A percentile compares a stretch with the other conserved stretches of the same genome.
Evolutionary conservation across 1,140 invertebrate species (phyloP).

Genomic region (Drosophila willistoni): DNA sequence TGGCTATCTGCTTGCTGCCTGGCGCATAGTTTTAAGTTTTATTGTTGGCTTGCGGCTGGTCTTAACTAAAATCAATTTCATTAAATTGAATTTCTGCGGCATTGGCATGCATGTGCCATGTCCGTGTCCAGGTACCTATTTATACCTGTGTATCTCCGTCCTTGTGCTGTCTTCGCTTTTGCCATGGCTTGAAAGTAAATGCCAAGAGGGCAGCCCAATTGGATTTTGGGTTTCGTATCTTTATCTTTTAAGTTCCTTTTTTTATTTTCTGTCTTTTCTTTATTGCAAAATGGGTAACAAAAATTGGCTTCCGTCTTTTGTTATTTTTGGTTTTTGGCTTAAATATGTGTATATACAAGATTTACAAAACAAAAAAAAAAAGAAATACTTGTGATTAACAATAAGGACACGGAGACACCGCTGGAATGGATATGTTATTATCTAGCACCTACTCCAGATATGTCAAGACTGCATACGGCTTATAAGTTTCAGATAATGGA

Average conservation of each 20-base stretch:
- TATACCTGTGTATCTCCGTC: constrained; percentile 5
- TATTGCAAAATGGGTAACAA: constrained; percentile 57
- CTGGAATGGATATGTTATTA: constrained; percentile 21
- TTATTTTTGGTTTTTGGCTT: constrained; percentile 54
- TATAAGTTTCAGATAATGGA: constrained; percentile 72
- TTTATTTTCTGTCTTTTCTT: constrained; percentile 31
- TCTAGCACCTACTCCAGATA: constrained; percentile 18
- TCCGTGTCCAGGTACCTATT: constrained; percentile 3
- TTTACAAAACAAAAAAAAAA: constrained; percentile 11
- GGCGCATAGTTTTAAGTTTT: constrained; percentile 63
- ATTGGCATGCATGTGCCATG: constrained; percentile 52
- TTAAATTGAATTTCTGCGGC: constrained; percentile 53
- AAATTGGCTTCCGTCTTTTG: constrained; percentile 32
- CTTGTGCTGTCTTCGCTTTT: constrained; percentile 17
- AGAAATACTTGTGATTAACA: constrained; percentile 39
- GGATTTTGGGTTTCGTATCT: constrained; percentile 15
- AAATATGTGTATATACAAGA: constrained; percentile 25
- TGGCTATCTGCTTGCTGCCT: constrained; percentile 16
- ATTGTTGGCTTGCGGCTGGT: constrained; percentile 32
- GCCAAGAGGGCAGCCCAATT: constrained; percentile 31
- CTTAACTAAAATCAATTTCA: constrained; percentile 61
- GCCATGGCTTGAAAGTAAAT: constrained; percentile 12
- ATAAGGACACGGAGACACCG: constrained; percentile 27
- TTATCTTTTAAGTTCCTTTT: constrained; percentile 28
- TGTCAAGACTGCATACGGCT: constrained; percentile 47